Percentiles rank a stretch among this genome's conserved stretches.
phyloP scores from a whole-genome alignment of 1,140 invertebrate genomes.

The Oscheius sp. region DNA sequence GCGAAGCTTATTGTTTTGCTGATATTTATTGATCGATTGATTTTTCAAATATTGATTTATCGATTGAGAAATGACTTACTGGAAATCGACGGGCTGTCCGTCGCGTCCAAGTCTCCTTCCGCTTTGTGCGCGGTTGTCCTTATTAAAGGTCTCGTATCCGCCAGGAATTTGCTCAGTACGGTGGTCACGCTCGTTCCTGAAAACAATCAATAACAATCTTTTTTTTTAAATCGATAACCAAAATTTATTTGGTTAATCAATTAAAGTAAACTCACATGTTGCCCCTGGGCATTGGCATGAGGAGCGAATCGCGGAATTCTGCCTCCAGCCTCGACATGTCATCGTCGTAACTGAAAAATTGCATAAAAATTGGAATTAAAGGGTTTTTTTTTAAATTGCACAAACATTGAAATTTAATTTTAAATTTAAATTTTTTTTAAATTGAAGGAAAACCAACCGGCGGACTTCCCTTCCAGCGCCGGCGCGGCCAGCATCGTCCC shows the following conservation, averaged over 20 bases:
- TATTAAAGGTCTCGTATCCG: slow-evolving; percentile 43
- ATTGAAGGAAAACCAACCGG: background rate
- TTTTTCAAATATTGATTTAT: background rate
- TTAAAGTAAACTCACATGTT: slow-evolving; percentile 26
- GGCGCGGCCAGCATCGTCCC: slow-evolving; percentile 36
- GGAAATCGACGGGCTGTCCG: slow-evolving; percentile 38
- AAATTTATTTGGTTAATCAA: background rate
- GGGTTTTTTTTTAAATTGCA: background rate
- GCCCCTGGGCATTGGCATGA: slow-evolving; percentile 44
- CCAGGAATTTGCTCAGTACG: slow-evolving; percentile 44
- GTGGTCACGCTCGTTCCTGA: slow-evolving; percentile 37
- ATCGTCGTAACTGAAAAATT: slow-evolving; percentile 45
- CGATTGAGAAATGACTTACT: slow-evolving; percentile 17
- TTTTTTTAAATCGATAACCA: background rate
- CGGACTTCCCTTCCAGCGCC: slow-evolving; percentile 24
- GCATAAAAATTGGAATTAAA: background rate
- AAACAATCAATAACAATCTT: background rate
- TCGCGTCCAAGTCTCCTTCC: slow-evolving; percentile 37
- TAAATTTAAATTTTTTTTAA: background rate
- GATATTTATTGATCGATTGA: background rate
- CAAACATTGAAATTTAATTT: too few species aligned
- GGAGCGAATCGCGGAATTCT: slow-evolving; percentile 38
- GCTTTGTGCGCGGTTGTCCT: slow-evolving; percentile 28
- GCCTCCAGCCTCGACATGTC: slow-evolving; percentile 40
- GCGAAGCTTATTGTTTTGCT: background rate